phyloP scores from a whole-genome alignment of 1,140 invertebrate species.

The Holcopasites calliopsidis region DNA sequence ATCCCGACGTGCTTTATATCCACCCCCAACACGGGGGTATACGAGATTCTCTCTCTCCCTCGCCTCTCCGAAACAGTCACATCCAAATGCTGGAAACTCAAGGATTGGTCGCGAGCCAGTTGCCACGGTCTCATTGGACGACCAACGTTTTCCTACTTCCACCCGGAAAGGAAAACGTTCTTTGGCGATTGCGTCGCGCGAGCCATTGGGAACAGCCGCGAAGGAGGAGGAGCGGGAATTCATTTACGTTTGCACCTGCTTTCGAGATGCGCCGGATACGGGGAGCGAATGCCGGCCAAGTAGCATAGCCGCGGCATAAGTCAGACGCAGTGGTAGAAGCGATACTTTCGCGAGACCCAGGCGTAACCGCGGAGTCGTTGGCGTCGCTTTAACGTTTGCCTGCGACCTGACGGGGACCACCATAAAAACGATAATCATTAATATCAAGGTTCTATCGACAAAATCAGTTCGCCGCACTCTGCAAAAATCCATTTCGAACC shows the following conservation, averaged over 20 bases:
- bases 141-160: constrained; percentile 37
- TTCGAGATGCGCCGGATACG: background rate
- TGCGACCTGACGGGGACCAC: constrained; percentile 52
- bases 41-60: constrained; percentile 25
- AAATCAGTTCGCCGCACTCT: constrained; percentile 42
- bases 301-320: background rate
- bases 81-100: constrained; percentile 70
- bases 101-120: constrained; percentile 57
- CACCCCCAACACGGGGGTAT: constrained; percentile 10
- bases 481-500: constrained; percentile 23
- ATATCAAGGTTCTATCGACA: constrained; percentile 67
- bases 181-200: background rate
- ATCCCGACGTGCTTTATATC: constrained; percentile 39
- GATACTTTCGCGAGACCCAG: too few relatives aligned
- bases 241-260: too few relatives aligned
- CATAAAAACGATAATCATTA: constrained; percentile 65
- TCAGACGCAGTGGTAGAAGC: background rate
- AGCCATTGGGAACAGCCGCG: too few relatives aligned
- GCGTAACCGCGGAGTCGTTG: background rate
- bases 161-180: constrained; percentile 20
- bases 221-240: constrained; percentile 11
- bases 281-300: background rate
- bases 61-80: constrained; percentile 56
- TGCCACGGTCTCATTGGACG: constrained; percentile 53
- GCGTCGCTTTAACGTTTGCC: constrained; percentile 15